Conservation (phyloP, 1,140 invertebrate species). For the Hylaeus volcanicus region DNA sequence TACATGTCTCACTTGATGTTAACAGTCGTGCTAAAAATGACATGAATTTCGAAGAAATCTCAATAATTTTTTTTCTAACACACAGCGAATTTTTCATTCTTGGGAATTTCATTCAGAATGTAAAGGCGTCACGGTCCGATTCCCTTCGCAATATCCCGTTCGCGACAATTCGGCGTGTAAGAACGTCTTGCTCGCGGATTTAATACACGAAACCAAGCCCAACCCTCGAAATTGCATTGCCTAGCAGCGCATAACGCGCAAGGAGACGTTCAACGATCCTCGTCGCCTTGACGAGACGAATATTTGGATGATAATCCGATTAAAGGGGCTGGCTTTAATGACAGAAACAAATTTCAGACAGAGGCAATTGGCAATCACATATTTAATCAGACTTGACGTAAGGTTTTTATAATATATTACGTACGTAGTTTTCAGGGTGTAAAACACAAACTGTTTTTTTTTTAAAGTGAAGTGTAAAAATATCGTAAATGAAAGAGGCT, state of each 20-base stretch:
- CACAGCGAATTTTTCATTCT: slow-evolving; percentile 12
- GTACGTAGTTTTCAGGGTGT: too few relatives aligned
- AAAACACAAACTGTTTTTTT: too few relatives aligned
- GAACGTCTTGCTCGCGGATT: slow-evolving; percentile 38
- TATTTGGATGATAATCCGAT: slow-evolving; percentile 75
- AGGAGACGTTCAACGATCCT: slow-evolving; percentile 47
- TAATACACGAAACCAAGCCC: slow-evolving; percentile 14
- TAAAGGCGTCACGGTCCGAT: background rate
- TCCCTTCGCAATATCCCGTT: slow-evolving; percentile 36
- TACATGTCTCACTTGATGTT: background rate
- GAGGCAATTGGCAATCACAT: too few relatives aligned
- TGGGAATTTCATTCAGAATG: slow-evolving; percentile 24
- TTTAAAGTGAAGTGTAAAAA: too few relatives aligned
- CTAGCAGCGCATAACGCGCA: background rate
- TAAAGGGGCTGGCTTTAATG: slow-evolving; percentile 44
- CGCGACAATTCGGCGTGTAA: slow-evolving; percentile 12
- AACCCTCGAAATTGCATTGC: slow-evolving; percentile 47
- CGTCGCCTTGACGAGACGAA: slow-evolving; percentile 64
- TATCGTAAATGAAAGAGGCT: too few relatives aligned
- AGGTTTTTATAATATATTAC: too few relatives aligned
- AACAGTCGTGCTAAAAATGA: background rate
- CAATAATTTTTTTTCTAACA: background rate
- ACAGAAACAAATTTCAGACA: slow-evolving; percentile 8
- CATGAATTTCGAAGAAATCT: too few relatives aligned
- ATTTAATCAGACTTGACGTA: too few relatives aligned